Evolutionary conservation across 1,140 invertebrate genomes (phyloP).

Genomic region (Idris sp.): DNA sequence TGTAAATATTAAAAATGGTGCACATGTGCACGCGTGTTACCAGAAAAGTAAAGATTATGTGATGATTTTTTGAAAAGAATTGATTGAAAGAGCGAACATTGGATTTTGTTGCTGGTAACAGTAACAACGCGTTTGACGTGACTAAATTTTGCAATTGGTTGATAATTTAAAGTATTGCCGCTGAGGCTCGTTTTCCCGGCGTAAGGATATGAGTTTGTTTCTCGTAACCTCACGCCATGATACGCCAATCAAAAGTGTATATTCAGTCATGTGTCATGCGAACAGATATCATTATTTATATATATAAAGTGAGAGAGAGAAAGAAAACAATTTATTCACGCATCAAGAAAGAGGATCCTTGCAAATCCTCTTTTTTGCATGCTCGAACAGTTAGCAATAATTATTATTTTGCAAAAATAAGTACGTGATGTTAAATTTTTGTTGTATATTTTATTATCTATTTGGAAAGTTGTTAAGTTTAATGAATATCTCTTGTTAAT

Average conservation of each 20-base stretch:
- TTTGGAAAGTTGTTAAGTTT: constrained; percentile 29
- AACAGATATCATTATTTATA: constrained; percentile 25
- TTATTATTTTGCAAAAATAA: constrained; percentile 17
- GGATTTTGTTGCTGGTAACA: no score
- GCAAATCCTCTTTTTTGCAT: constrained; percentile 4
- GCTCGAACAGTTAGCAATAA: constrained; percentile 35
- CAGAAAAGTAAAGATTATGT: no score
- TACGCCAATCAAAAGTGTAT: constrained; percentile 33
- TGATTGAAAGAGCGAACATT: no score
- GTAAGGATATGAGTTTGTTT: constrained; percentile 2
- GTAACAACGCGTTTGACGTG: no score
- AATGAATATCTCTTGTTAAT: constrained; percentile 40
- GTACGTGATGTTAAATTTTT: constrained; percentile 33
- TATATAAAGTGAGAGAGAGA: no score
- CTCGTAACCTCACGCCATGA: constrained; percentile 20
- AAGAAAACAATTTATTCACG: constrained; percentile 10
- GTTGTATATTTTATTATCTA: constrained; percentile 48
- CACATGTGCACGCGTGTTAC: constrained; percentile 45
- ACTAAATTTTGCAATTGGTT: constrained; percentile 37
- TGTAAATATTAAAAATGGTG: constrained; percentile 25
- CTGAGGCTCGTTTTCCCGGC: constrained; percentile 25
- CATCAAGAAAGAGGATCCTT: constrained; percentile 3
- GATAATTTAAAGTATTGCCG: constrained; percentile 9
- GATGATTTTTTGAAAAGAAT: no score
- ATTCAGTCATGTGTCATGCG: constrained; percentile 13